Conservation (phyloP, 23 tunicate genomes). For the Trididemnum nubilum region DNA sequence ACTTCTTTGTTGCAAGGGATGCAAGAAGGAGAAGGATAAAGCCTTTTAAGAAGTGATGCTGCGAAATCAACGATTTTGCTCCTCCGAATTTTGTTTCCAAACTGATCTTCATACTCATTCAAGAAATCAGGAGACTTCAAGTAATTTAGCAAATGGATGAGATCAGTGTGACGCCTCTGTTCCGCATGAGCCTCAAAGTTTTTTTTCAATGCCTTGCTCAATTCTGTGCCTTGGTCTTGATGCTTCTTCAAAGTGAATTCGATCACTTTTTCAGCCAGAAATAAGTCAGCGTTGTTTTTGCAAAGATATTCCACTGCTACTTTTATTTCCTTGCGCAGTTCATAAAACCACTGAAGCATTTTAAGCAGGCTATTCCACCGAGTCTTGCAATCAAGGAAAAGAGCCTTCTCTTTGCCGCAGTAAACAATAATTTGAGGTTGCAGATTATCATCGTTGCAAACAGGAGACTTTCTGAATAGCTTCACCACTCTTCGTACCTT, state of each 20-base stretch:
- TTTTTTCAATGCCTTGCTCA: too few relatives aligned
- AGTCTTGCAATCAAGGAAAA: too few relatives aligned
- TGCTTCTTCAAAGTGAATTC: neutral
- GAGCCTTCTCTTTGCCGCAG: too few relatives aligned
- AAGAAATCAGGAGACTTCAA: neutral
- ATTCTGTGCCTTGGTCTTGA: neutral
- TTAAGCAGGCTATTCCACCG: slow-evolving; percentile 27
- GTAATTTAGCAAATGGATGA: slow-evolving; percentile 17
- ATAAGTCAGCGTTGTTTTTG: neutral
- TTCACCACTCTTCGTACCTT: too few relatives aligned
- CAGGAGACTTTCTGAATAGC: too few relatives aligned
- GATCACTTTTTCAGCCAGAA: slow-evolving; percentile 28
- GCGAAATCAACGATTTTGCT: slow-evolving; percentile 1
- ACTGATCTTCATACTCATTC: slow-evolving; percentile 13
- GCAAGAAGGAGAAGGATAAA: too few relatives aligned
- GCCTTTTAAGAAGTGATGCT: neutral
- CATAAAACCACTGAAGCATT: slow-evolving; percentile 22
- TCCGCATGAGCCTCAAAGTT: too few relatives aligned
- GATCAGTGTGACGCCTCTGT: too few relatives aligned
- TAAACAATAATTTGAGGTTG: too few relatives aligned
- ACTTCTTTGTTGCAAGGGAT: neutral
- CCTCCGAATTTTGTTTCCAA: neutral
- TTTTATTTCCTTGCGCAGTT: too few relatives aligned
- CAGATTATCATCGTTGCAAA: too few relatives aligned
- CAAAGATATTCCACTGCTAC: slow-evolving; percentile 18